phyloP scores from a whole-genome alignment of 2,797 vertebrate genomes.

The Betta splendens region DNA sequence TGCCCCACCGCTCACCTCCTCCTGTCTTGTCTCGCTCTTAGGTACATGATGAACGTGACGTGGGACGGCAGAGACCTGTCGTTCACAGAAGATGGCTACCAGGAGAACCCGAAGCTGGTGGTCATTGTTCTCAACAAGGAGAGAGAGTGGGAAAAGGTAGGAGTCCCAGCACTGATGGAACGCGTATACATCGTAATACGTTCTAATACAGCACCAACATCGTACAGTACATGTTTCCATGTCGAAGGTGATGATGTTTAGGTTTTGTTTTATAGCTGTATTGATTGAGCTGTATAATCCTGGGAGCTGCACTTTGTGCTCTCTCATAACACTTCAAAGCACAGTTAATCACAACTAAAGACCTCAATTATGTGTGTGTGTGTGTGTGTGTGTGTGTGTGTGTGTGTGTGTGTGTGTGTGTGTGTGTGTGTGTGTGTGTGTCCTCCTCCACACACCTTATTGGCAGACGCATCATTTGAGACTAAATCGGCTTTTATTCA shows the following conservation, averaged over 20 bases:
- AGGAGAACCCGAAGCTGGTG: slow-evolving; percentile 93
- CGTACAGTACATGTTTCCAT: too few species aligned
- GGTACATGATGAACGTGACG: slow-evolving; percentile 98
- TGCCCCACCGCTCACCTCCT: neutral
- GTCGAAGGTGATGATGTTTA: neutral
- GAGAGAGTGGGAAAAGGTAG: slow-evolving; percentile 96
- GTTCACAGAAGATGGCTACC: slow-evolving; percentile 97
- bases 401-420: slow-evolving; percentile 11
- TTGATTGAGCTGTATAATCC: neutral
- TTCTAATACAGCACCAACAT: too few species aligned
- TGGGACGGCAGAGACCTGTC: slow-evolving; percentile 97
- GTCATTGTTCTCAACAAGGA: slow-evolving; percentile 96
- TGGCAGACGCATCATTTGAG: slow-evolving; percentile 36
- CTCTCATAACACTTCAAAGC: slow-evolving; percentile 61
- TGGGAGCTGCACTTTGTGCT: slow-evolving; percentile 3
- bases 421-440: slow-evolving; percentile 17
- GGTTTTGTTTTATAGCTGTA: neutral
- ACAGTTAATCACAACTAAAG: slow-evolving; percentile 75
- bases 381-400: slow-evolving; percentile 11
- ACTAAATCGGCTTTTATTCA: slow-evolving; percentile 41
- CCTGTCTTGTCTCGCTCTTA: slow-evolving; percentile 66
- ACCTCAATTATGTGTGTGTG: slow-evolving; percentile 58
- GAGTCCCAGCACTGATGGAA: slow-evolving; percentile 33
- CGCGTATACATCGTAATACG: too few species aligned
- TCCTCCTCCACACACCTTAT: slow-evolving; percentile 30